A percentile compares a stretch with the other conserved stretches of the same genome.
Conservation (phyloP, 1,140 invertebrate genomes). For the Halesus radiatus region DNA sequence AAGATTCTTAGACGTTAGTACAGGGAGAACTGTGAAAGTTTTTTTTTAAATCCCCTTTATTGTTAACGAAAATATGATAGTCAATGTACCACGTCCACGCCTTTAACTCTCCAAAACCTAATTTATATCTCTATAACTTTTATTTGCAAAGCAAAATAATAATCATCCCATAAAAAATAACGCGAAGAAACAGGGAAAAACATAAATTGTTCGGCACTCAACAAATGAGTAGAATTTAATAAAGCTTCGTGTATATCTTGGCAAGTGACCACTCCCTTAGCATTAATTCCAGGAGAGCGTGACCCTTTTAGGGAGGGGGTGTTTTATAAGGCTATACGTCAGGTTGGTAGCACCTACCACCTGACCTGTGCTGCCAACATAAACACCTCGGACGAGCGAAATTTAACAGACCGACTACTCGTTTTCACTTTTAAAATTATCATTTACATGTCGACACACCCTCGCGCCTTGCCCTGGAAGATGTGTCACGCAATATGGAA, state of each 20-base stretch:
- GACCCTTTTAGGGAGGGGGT: conserved; percentile 14
- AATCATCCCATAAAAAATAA: neutral
- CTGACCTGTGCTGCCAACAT: too few species aligned
- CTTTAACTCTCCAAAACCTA: too few species aligned
- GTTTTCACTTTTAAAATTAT: too few species aligned
- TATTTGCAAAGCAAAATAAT: neutral
- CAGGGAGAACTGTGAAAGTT: too few species aligned
- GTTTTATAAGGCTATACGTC: too few species aligned
- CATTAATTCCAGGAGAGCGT: conserved; percentile 7
- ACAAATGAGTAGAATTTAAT: conserved; percentile 21
- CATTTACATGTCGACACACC: neutral
- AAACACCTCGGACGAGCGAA: too few species aligned
- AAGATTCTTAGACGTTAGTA: too few species aligned
- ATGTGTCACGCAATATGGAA: neutral
- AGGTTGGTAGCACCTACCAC: too few species aligned
- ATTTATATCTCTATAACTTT: neutral
- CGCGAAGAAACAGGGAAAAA: conserved; percentile 2
- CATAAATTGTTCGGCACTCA: neutral
- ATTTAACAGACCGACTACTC: too few species aligned
- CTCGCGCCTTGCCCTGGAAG: neutral
- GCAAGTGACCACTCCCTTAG: conserved; percentile 11
- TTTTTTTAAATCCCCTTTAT: too few species aligned
- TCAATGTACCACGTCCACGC: too few species aligned
- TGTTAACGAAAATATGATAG: too few species aligned
- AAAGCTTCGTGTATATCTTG: conserved; percentile 5